phyloP scores from a whole-genome alignment of 2,797 vertebrate genomes.

The Schizopygopsis malacanthus region DNA sequence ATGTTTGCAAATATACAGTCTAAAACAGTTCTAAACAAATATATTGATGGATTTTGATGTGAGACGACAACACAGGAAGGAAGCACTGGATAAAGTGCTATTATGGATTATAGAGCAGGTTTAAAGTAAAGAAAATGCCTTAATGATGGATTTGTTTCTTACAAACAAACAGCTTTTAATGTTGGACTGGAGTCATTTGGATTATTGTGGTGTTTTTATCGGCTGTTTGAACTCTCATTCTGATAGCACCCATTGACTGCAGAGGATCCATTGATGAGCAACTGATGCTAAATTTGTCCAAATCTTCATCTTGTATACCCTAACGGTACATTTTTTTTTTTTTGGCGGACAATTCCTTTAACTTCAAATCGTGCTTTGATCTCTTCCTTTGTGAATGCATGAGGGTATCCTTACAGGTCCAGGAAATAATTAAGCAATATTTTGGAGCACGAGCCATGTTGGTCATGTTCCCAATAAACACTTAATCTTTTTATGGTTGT shows the following conservation, averaged over 20 bases:
- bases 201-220: not conserved
- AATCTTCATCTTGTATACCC: not conserved
- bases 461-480: not conserved
- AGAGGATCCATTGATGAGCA: not conserved
- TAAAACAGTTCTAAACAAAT: not conserved
- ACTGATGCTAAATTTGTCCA: not conserved
- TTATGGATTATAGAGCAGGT: too few species aligned
- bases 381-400: not conserved
- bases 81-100: too few species aligned
- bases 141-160: too few species aligned
- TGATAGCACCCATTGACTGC: not conserved
- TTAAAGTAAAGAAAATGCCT: too few species aligned
- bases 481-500: not conserved
- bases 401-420: not conserved
- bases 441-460: not conserved
- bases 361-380: not conserved
- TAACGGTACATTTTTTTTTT: not conserved
- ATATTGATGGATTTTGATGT: not conserved
- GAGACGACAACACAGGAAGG: too few species aligned
- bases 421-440: not conserved
- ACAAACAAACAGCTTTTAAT: not conserved
- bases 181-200: not conserved
- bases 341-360: not conserved
- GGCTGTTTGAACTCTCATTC: not conserved
- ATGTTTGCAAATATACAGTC: not conserved